phyloP scores from a whole-genome alignment of 2,888 invertebrate genomes.

The Amblyjoppa fuscipennis region DNA sequence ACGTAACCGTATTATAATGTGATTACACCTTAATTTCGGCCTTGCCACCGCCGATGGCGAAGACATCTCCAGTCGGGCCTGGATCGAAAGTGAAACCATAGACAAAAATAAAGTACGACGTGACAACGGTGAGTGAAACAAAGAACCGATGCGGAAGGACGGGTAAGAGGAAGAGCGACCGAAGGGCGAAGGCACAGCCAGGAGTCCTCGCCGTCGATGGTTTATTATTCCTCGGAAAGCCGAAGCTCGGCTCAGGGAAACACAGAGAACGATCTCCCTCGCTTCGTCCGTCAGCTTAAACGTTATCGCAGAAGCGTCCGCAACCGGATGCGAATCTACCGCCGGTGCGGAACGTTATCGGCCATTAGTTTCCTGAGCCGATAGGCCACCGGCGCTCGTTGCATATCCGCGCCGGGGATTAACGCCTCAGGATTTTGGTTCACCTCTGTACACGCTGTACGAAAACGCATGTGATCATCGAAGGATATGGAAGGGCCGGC shows the following conservation, averaged over 20 bases:
- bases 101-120: slow-evolving; percentile 10
- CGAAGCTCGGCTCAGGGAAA: slow-evolving; percentile 6
- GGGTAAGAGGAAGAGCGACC: neutral
- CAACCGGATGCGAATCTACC: slow-evolving; percentile 65
- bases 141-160: neutral
- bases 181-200: slow-evolving; percentile 1
- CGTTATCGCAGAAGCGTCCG: slow-evolving; percentile 26
- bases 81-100: slow-evolving; percentile 49
- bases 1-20: slow-evolving; percentile 71
- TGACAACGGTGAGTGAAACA: neutral
- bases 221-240: slow-evolving; percentile 68
- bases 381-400: slow-evolving; percentile 69
- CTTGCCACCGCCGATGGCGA: slow-evolving; percentile 10
- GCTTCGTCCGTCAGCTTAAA: slow-evolving; percentile 16
- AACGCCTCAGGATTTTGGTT: slow-evolving; percentile 73
- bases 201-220: slow-evolving; percentile 57
- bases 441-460: slow-evolving; percentile 31
- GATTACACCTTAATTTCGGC: slow-evolving; percentile 76
- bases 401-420: slow-evolving; percentile 74
- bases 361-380: slow-evolving; percentile 79
- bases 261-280: neutral
- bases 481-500: slow-evolving; percentile 24
- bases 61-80: slow-evolving; percentile 50
- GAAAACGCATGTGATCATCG: slow-evolving; percentile 46
- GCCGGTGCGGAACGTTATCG: slow-evolving; percentile 75